A percentile compares a stretch with the other conserved stretches of the same genome.
Conservation (phyloP, 2,888 invertebrate species). For the Choristoneura rosaceana region DNA sequence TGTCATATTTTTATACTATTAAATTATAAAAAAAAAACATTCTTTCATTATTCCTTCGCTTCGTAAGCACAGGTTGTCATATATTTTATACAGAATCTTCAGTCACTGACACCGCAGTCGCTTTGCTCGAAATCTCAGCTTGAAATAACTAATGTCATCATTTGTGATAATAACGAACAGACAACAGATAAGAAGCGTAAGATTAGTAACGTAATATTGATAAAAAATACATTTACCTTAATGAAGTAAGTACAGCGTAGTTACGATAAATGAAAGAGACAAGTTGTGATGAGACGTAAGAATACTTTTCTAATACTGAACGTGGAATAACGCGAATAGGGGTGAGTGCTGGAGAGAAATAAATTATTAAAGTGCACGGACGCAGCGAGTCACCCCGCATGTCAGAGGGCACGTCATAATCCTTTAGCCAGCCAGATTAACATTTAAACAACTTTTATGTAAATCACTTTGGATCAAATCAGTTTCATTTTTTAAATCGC, state of each 20-base stretch:
- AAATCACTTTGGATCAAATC: conserved; percentile 67
- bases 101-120: no score
- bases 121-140: no score
- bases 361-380: conserved; percentile 61
- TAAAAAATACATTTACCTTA: conserved; percentile 4
- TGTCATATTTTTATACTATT: no score
- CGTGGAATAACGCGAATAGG: conserved; percentile 24
- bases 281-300: neutral
- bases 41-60: no score
- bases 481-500: conserved; percentile 67
- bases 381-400: conserved; percentile 48
- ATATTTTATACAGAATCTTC: no score
- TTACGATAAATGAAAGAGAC: neutral
- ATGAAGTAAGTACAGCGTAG: neutral
- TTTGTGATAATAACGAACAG: neutral
- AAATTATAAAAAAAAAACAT: no score
- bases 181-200: neutral
- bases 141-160: neutral
- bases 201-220: neutral
- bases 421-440: conserved; percentile 74
- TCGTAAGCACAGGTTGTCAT: no score
- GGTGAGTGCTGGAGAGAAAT: conserved; percentile 42
- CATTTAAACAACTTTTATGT: conserved; percentile 85
- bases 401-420: conserved; percentile 76
- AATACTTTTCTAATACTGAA: conserved; percentile 17